Conservation (phyloP, 2,888 invertebrate genomes). For the Harpagoxenus sublaevis region DNA sequence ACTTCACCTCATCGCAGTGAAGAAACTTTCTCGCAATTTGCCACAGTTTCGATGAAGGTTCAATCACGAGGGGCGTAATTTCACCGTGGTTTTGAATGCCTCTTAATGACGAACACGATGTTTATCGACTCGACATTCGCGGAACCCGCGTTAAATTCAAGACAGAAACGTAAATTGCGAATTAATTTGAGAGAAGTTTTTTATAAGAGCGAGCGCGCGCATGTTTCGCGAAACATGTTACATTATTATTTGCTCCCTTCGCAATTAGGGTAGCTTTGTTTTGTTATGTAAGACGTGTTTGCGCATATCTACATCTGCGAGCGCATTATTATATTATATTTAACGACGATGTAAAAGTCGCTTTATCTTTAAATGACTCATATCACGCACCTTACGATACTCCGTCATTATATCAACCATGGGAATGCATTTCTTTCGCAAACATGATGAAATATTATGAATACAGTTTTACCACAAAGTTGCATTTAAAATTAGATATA, state of each 20-base stretch:
- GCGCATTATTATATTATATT: not conserved
- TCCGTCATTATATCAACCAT: not conserved
- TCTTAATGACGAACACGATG: conserved; percentile 24
- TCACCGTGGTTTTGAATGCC: conserved; percentile 19
- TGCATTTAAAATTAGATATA: not conserved
- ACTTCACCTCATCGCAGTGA: not conserved
- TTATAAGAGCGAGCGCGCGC: not conserved
- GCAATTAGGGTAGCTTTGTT: not conserved
- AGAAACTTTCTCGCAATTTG: conserved; percentile 41
- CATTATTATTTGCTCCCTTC: not conserved
- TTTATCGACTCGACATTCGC: not conserved
- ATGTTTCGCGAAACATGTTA: not conserved
- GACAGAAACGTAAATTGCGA: not conserved
- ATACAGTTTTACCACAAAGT: not conserved
- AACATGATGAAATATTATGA: not conserved
- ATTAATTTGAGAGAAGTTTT: conserved; percentile 13
- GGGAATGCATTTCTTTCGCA: conserved; percentile 2
- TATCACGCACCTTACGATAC: not conserved
- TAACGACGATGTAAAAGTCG: not conserved
- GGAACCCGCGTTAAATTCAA: not conserved
- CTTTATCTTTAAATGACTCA: not conserved
- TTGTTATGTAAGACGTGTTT: not conserved
- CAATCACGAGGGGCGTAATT: conserved; percentile 38
- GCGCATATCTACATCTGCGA: not conserved
- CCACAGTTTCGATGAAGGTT: conserved; percentile 27